Percentiles rank a stretch among this genome's conserved stretches.
Evolutionary conservation across 2,113 vertebrate genomes (phyloP).

Genomic region (Lepisosteus oculatus): DNA sequence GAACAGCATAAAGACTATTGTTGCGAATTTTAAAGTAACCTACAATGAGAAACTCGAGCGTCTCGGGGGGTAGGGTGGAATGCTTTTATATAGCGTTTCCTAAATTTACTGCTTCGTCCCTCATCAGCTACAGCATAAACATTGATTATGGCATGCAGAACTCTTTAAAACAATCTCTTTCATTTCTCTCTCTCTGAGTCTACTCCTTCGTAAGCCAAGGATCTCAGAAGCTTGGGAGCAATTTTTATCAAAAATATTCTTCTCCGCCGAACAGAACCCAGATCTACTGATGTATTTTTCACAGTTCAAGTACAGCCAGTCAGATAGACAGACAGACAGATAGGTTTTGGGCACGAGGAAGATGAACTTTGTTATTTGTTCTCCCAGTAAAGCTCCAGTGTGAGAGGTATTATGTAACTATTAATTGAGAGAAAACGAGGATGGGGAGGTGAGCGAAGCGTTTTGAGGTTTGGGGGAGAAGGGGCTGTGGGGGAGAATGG

Average conservation of each 20-base stretch:
- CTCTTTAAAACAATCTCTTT: constrained; percentile 5
- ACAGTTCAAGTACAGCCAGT: too few species aligned
- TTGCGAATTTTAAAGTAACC: not conserved
- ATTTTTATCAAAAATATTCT: not conserved
- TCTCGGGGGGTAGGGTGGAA: constrained; percentile 47
- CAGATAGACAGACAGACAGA: too few species aligned
- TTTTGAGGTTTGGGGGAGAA: too few species aligned
- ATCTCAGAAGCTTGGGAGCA: not conserved
- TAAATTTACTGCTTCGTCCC: constrained; percentile 42
- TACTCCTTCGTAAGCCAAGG: not conserved
- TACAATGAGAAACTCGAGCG: constrained; percentile 12
- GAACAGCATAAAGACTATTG: not conserved
- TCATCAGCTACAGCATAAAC: constrained; percentile 47
- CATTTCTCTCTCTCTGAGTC: not conserved
- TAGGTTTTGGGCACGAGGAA: too few species aligned
- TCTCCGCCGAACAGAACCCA: too few species aligned
- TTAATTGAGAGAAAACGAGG: too few species aligned
- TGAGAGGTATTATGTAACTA: too few species aligned
- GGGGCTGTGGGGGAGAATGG: too few species aligned
- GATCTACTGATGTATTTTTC: too few species aligned
- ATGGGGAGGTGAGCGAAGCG: too few species aligned
- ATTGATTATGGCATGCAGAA: constrained; percentile 31
- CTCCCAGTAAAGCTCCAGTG: too few species aligned
- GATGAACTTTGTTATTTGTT: too few species aligned
- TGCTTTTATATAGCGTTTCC: constrained; percentile 52